Evolutionary conservation across 2,113 vertebrate species (phyloP).

Genomic region (Hyaena hyaena): DNA sequence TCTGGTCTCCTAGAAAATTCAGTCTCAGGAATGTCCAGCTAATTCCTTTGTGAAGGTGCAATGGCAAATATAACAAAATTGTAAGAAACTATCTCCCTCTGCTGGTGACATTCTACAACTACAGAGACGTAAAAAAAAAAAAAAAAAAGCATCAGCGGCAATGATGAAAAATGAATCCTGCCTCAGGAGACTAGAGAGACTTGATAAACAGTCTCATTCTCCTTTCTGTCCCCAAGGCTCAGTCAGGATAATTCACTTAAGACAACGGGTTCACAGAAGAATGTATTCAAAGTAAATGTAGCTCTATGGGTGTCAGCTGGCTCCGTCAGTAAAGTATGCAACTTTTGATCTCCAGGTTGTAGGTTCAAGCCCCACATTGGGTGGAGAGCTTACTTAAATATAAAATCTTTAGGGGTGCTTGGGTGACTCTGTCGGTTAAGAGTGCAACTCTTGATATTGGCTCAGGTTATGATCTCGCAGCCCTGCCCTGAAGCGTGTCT

Average conservation of each 20-base stretch:
- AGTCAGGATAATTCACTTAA: neutral
- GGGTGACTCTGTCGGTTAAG: too few species aligned
- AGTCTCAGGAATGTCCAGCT: neutral
- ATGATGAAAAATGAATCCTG: neutral
- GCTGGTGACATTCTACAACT: slow-evolving; percentile 16
- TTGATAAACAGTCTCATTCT: neutral
- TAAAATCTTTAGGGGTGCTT: too few species aligned
- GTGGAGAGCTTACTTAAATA: too few species aligned
- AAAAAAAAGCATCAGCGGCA: neutral
- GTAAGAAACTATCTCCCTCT: slow-evolving; percentile 53
- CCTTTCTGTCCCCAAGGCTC: neutral
- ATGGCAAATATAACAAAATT: neutral
- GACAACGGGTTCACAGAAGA: neutral
- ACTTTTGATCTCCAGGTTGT: too few species aligned
- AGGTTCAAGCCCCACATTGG: too few species aligned
- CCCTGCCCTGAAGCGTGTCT: too few species aligned
- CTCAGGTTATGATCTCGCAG: too few species aligned
- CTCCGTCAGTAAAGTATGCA: too few species aligned
- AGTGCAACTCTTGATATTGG: too few species aligned
- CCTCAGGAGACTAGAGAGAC: neutral
- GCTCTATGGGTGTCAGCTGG: neutral
- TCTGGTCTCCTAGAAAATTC: slow-evolving; percentile 29
- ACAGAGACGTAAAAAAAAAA: slow-evolving; percentile 32
- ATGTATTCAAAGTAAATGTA: neutral
- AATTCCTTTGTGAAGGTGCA: neutral